A percentile compares a stretch with the other conserved stretches of the same genome.
These are phyloP conservation scores for Syndactyla subalaris DNA, from an alignment of 2,797 vertebrate genomes.

Conservation along the genomic window DNA sequence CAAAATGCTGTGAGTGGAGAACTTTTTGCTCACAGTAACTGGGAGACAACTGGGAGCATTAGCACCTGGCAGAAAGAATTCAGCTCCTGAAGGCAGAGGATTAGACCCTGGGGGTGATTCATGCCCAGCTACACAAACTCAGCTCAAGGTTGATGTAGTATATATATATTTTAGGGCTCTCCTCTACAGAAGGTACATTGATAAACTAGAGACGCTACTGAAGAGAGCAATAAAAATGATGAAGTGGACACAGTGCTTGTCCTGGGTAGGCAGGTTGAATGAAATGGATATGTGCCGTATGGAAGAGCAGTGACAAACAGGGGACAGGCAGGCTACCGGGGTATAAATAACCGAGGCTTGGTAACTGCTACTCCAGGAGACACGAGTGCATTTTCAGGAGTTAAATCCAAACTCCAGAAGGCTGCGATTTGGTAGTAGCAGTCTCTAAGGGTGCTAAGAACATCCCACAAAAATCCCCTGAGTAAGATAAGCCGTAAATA, in stretches of 20 bases:
- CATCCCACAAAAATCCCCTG: not conserved
- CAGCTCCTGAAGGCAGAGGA: not conserved
- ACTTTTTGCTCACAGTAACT: not conserved
- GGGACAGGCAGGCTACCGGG: not conserved
- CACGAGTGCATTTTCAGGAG: not conserved
- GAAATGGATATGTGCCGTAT: not conserved
- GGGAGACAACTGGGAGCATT: not conserved
- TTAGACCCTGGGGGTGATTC: not conserved
- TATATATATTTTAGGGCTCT: conserved; percentile 17
- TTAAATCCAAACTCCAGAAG: not conserved
- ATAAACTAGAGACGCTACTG: conserved; percentile 40
- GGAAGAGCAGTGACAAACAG: conserved; percentile 18
- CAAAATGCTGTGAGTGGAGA: not conserved
- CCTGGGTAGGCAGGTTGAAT: not conserved
- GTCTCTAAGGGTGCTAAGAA: not conserved
- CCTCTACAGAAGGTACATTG: not conserved
- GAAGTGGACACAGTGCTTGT: conserved; percentile 28
- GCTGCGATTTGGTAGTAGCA: not conserved
- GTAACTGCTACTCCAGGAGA: not conserved
- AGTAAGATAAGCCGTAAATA: not conserved
- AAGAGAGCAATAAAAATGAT: conserved; percentile 61
- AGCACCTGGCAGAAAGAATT: not conserved
- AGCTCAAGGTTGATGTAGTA: conserved; percentile 12
- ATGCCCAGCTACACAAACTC: conserved; percentile 1
- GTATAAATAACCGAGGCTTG: not conserved